Evolutionary conservation across 2,797 vertebrate species (phyloP).

Genomic region (Diplodus sargus): DNA sequence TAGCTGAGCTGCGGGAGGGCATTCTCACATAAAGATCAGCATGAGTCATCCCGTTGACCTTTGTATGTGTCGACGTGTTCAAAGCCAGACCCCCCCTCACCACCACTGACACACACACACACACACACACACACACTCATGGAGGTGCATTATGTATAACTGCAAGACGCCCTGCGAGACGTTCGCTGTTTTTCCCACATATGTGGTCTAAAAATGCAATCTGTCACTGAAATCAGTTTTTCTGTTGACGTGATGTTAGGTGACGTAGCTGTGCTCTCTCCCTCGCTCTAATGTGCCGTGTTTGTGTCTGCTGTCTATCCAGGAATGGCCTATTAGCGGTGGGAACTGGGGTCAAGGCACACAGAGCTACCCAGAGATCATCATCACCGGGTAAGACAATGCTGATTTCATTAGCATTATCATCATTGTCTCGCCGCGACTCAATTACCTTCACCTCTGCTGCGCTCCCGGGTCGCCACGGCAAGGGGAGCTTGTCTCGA

Average conservation of each 20-base stretch:
- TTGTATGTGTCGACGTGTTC: constrained; percentile 74
- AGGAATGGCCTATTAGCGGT: constrained; percentile 99
- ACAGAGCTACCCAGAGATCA: constrained; percentile 99
- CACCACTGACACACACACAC: constrained; percentile 48
- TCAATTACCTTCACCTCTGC: constrained; percentile 47
- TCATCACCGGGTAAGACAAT: constrained; percentile 96
- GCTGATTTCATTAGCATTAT: constrained; percentile 60
- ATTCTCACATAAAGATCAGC: constrained; percentile 79
- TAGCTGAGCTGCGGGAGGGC: constrained; percentile 70
- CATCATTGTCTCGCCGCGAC: constrained; percentile 33
- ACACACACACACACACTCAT: constrained; percentile 8
- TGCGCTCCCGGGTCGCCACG: constrained; percentile 23
- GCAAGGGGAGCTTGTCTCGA: constrained; percentile 3
- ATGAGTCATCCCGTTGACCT: constrained; percentile 81
- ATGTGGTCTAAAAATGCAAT: constrained; percentile 8
- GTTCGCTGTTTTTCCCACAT: constrained; percentile 17
- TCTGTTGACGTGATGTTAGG: constrained; percentile 30
- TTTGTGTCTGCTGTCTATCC: constrained; percentile 54
- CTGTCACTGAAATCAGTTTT: constrained; percentile 36
- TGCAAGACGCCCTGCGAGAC: constrained; percentile 34
- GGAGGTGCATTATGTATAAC: constrained; percentile 55
- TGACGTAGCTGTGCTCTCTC: constrained; percentile 30
- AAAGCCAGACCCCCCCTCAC: constrained; percentile 49
- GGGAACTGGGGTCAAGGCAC: constrained; percentile 98
- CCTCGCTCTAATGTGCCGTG: constrained; percentile 31